These are phyloP conservation scores for Aegotheles bennettii DNA, from an alignment of 2,113 vertebrate genomes.

Conservation along the genomic window DNA sequence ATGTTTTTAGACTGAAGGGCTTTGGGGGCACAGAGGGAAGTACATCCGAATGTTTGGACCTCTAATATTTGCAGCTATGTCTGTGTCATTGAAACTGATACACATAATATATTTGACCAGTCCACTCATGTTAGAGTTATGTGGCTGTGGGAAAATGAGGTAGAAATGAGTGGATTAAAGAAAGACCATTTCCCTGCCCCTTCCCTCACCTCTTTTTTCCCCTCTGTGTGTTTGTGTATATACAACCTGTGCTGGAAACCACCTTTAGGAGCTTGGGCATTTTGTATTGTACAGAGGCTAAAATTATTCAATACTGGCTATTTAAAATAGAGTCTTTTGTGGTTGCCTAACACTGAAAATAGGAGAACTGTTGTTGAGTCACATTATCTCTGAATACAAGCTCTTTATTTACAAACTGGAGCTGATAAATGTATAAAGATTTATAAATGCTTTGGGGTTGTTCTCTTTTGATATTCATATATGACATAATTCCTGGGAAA, in stretches of 20 bases:
- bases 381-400: neutral
- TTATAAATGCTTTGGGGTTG: neutral
- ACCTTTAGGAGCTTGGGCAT: neutral
- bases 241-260: neutral
- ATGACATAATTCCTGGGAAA: neutral
- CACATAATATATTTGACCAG: too few species aligned
- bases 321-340: neutral
- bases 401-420: neutral
- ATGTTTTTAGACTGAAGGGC: neutral
- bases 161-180: neutral
- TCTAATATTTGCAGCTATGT: neutral
- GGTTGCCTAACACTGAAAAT: neutral
- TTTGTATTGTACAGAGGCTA: neutral
- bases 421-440: neutral
- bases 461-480: neutral
- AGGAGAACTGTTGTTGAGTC: neutral
- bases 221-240: neutral
- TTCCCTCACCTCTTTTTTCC: too few species aligned
- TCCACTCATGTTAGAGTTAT: neutral
- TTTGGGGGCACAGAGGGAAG: neutral
- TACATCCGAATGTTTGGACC: neutral
- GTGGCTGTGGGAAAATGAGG: neutral
- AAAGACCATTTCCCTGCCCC: too few species aligned
- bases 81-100: neutral
- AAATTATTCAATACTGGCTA: neutral